Percentiles rank a stretch among this genome's conserved stretches.
phyloP scores from a whole-genome alignment of 2,113 vertebrate genomes.

The Apodemus speciosus region DNA sequence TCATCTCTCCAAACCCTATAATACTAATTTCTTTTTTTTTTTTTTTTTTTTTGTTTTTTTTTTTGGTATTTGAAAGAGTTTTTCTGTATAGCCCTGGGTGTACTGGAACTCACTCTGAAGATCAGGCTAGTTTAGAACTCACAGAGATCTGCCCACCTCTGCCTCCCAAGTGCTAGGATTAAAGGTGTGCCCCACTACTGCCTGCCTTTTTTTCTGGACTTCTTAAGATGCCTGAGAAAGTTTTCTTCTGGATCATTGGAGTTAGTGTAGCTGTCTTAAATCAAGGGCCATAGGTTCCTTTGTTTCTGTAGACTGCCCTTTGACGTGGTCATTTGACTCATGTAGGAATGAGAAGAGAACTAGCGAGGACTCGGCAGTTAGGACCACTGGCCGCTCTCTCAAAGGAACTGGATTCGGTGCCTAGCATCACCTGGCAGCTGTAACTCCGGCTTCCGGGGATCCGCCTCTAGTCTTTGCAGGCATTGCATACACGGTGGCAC shows the following conservation, averaged over 20 bases:
- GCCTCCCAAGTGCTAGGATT: background rate
- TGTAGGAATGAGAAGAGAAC: background rate
- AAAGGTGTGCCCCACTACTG: background rate
- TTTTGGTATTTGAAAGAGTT: background rate
- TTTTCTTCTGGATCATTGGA: slow-evolving; percentile 38
- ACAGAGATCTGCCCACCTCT: background rate
- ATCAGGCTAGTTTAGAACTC: background rate
- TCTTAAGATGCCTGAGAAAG: slow-evolving; percentile 3
- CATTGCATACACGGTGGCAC: background rate
- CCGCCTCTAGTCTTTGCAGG: background rate
- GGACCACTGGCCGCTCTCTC: background rate
- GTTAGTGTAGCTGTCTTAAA: slow-evolving; percentile 43
- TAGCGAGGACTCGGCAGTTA: background rate
- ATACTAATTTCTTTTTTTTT: too few species aligned
- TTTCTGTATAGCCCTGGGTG: background rate
- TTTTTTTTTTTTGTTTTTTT: background rate
- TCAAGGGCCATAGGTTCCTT: background rate
- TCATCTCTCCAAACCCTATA: too few species aligned
- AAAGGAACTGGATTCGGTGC: background rate
- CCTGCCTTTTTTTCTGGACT: slow-evolving; percentile 24
- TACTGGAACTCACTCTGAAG: background rate
- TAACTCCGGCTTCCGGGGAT: background rate
- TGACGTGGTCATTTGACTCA: background rate
- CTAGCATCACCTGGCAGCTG: background rate
- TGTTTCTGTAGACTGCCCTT: slow-evolving; percentile 26